phyloP scores from a whole-genome alignment of 1,140 invertebrate species.

The Magallana angulata region DNA sequence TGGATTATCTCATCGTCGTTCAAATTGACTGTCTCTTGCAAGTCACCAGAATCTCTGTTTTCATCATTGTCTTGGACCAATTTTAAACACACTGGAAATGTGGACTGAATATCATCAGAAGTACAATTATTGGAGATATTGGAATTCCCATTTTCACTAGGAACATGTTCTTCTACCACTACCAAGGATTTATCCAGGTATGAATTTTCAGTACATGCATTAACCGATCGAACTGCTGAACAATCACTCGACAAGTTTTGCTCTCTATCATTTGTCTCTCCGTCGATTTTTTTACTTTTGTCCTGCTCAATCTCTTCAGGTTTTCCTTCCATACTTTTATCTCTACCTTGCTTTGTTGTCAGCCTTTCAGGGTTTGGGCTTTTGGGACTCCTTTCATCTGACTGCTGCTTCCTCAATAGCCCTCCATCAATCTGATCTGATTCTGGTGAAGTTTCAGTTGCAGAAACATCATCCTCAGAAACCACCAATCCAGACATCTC shows the following conservation, averaged over 20 bases:
- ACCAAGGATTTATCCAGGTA: no score
- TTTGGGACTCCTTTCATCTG: neutral
- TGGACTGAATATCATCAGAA: no score
- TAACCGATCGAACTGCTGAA: neutral
- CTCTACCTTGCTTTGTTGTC: neutral
- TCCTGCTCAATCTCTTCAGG: neutral
- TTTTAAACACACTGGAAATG: no score
- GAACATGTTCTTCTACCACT: no score
- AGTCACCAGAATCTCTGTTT: no score
- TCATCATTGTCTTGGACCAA: no score
- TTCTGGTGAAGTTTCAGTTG: slow-evolving; percentile 11
- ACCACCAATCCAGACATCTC: slow-evolving; percentile 14
- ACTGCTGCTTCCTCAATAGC: neutral
- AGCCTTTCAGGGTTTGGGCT: neutral
- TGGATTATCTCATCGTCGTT: no score
- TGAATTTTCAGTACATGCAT: neutral
- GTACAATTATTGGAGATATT: no score
- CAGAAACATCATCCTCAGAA: neutral
- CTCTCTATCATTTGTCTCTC: neutral
- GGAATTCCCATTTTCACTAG: no score
- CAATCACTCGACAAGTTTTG: neutral
- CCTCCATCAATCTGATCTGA: neutral
- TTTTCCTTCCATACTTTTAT: neutral
- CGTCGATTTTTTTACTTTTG: no score
- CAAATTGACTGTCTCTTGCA: no score